Base-by-base conservation (phyloP, 2,888 invertebrate genomes). In the Micropterix aruncella region DNA sequence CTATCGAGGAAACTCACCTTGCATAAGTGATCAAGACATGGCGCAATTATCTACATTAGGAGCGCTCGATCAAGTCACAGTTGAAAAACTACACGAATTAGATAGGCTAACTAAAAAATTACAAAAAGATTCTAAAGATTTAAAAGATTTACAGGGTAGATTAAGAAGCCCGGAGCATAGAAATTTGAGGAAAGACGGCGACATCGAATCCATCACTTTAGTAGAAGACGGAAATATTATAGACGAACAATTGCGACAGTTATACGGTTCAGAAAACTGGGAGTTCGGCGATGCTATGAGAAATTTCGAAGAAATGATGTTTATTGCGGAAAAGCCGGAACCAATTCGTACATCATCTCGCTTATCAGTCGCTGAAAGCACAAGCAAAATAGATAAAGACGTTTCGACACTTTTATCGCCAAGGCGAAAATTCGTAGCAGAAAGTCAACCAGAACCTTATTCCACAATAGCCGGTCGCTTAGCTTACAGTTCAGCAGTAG, bases 31-130 rank as follows among this genome's bases (percentile, higher is more conserved):
- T 63, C 80, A 83, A 60, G 86, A 86, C 61, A 67, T 86, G 53
- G 83, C 80, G 51, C 82, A 85, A 65, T 67, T 85, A 51, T 79
- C 80, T 51, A 74, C 80, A 56, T 74, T 85, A 60, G 83, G 80
- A 64, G 77, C 81, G 50, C 77, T 86, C 59, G 84, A 85, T 65
- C 80, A 83, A 63, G 80, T 81, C 49, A 79, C 84, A 45, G 77
- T 85, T 60, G 83, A 83, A 62, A 84, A 84, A 67, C 70, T 84
- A 59, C 80, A 83, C 57, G 83, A 84, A 67, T 72, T 85, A 62
- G 85, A 85, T 71, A 75, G 81, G 60, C 61, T 85, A 56, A 83
- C 83, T 59, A 78, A 73, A 51, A 83, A 84, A 65, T 71, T 85
- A 57, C 81, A 83, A 55, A 81, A 83, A 65, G 85, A 85, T 66